Evolutionary conservation across 1,140 invertebrate genomes (phyloP).

Genomic region (Plodia interpunctella): DNA sequence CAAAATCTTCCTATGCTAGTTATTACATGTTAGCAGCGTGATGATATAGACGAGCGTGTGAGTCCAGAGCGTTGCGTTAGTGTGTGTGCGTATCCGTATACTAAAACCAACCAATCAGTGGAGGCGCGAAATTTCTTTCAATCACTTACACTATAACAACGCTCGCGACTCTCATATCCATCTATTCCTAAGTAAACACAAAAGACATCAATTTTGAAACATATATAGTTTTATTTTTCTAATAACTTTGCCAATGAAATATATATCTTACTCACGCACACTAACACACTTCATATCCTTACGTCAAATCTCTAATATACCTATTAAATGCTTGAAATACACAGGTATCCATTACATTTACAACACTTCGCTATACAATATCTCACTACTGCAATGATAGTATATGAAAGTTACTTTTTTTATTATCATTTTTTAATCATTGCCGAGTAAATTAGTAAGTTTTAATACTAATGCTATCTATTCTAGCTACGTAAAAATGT

Average conservation of each 20-base stretch:
- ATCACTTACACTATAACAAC: neutral
- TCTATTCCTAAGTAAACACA: slow-evolving; percentile 32
- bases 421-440: slow-evolving; percentile 32
- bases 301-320: slow-evolving; percentile 43
- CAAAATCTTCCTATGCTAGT: slow-evolving; percentile 47
- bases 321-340: slow-evolving; percentile 69
- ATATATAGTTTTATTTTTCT: slow-evolving; percentile 20
- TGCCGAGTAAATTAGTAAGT: slow-evolving; percentile 34
- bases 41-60: slow-evolving; percentile 12
- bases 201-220: slow-evolving; percentile 49
- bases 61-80: neutral
- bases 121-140: neutral
- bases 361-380: slow-evolving; percentile 45
- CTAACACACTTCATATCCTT: slow-evolving; percentile 47
- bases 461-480: slow-evolving; percentile 46
- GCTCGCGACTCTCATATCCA: neutral
- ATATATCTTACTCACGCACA: slow-evolving; percentile 43
- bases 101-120: neutral
- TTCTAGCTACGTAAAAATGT: slow-evolving; percentile 70
- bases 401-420: slow-evolving; percentile 33
- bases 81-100: neutral
- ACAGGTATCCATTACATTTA: slow-evolving; percentile 45
- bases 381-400: slow-evolving; percentile 45
- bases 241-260: slow-evolving; percentile 25
- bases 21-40: slow-evolving; percentile 54